Conservation (phyloP, 2,113 vertebrate species). For the Melanostigma gelatinosum region DNA sequence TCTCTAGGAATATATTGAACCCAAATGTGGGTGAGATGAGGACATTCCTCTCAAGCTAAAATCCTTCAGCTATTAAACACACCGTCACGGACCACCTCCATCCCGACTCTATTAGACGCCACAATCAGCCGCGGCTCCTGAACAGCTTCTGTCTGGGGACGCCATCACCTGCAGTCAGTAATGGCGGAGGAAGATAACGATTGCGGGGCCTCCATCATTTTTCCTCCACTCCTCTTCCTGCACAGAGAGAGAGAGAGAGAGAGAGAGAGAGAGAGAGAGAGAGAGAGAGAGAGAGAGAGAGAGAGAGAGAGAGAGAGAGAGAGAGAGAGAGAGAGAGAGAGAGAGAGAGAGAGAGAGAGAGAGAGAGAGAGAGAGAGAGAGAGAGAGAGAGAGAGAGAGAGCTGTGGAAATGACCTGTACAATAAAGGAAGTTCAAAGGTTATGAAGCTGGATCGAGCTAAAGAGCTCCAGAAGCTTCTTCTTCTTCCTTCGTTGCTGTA, state of each 20-base stretch:
- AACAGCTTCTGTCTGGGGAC: slow-evolving; percentile 62
- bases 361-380: too few relatives aligned
- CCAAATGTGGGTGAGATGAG: slow-evolving; percentile 26
- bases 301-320: too few relatives aligned
- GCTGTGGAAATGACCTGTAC: background rate
- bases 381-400: background rate
- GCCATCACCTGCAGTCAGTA: slow-evolving; percentile 61
- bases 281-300: background rate
- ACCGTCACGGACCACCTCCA: slow-evolving; percentile 40
- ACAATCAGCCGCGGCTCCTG: slow-evolving; percentile 44
- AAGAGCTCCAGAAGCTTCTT: too few relatives aligned
- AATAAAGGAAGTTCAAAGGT: too few relatives aligned
- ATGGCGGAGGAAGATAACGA: slow-evolving; percentile 50
- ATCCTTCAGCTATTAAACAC: slow-evolving; percentile 36
- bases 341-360: too few relatives aligned
- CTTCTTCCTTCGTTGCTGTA: too few relatives aligned
- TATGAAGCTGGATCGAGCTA: too few relatives aligned
- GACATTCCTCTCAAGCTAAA: slow-evolving; percentile 4
- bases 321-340: accelerated
- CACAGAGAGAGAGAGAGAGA: background rate
- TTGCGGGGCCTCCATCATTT: slow-evolving; percentile 51
- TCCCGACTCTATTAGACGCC: slow-evolving; percentile 42
- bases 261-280: too few relatives aligned
- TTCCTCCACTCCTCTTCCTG: slow-evolving; percentile 14
- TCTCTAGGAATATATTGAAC: slow-evolving; percentile 19